Evolutionary conservation across 2,888 invertebrate species (phyloP), one percentile per base, ranked within the genome.

Genomic region (Orthosia incerta): DNA sequence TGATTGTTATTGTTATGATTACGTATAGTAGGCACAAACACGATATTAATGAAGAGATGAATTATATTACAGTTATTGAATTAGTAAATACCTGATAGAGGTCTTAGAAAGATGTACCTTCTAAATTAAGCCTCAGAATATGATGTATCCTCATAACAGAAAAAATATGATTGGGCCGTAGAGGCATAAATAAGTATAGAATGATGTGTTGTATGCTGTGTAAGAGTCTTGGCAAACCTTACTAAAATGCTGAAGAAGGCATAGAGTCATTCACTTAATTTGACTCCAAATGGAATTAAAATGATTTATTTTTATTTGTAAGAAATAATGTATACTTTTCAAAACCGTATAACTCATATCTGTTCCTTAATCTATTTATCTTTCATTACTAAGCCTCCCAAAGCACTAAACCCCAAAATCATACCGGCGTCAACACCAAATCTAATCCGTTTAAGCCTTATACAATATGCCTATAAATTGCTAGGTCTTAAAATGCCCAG

Each of bases 401-500:
- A 60, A 74, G 18, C 9, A n/a, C 39, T 48, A 61, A 68, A 26
- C 13, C 11, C 50, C 12, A 57, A 60, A 16, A 62, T 12, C 18
- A 13, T 12, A 26, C 16, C 15, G n/a, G 11, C n/a, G 65, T 23
- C 18, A 70, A 55, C 48, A 57, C 50, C 13, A 18, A 26, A 63
- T 48, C 18, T 46, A 72, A 83, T 76, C 71, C 55, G 26, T 60
- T 71, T 74, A 74, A 68, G 31, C 61, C 59, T 74, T 68, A 79
- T 68, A 83, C 70, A 86, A 74, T 76, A 80, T 63, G 62, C 39
- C 46, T 71, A 83, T 84, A 77, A 80, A 86, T 84, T 75, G 64
- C 39, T 77, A 83, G 86, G 71, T 77, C 80, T 86, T 80, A 84
- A 64, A 75, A 75, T 59, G 51, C 60, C 56, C 45, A 50, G 57